These are phyloP conservation scores for honey bee (Apis mellifera) DNA, from an alignment of 1,140 invertebrate species.

Conservation along the genomic window DNA sequence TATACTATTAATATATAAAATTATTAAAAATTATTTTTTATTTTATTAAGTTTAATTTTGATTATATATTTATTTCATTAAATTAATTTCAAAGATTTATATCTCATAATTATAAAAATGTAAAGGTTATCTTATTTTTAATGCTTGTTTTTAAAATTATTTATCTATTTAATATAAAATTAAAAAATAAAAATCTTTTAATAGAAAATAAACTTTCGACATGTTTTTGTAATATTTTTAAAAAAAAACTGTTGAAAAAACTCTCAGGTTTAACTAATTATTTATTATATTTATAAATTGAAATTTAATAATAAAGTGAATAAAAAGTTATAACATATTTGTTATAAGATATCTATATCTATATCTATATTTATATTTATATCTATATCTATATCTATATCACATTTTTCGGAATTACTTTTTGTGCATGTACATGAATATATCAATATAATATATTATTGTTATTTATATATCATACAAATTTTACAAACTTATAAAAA, in stretches of 20 bases:
- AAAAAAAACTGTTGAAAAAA: conserved; percentile 8
- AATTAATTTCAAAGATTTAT: not conserved
- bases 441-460: conserved; percentile 9
- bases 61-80: not conserved
- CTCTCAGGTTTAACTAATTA: conserved; percentile 35
- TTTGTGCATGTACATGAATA: not conserved
- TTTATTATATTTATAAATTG: not conserved
- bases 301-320: not conserved
- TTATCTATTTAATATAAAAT: not conserved
- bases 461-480: not conserved
- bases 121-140: not conserved
- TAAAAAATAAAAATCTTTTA: not conserved
- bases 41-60: not conserved
- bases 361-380: too few species aligned
- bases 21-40: not conserved
- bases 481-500: not conserved
- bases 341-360: not conserved
- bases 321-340: not conserved
- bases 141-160: not conserved
- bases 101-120: not conserved
- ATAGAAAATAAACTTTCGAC: not conserved
- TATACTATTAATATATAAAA: not conserved
- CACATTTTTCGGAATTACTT: not conserved
- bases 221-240: not conserved
- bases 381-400: too few species aligned